Conservation (phyloP, 2,888 invertebrate species). For the Listrodromus nycthemerus region DNA sequence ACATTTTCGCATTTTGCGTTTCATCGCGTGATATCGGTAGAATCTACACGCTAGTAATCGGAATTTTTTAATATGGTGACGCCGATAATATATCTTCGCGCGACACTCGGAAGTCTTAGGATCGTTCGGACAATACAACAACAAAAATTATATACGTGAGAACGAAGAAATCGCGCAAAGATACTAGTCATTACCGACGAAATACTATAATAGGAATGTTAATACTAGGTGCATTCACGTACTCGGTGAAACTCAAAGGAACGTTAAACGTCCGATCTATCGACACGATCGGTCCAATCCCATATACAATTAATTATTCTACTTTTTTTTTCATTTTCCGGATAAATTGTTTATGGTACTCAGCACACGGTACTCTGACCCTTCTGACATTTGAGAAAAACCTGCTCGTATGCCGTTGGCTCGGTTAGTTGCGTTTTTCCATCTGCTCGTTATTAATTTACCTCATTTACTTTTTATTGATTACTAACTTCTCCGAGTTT, state of each 20-base stretch:
- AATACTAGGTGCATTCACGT: conserved; percentile 64
- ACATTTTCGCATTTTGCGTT: conserved; percentile 13
- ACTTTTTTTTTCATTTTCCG: not conserved
- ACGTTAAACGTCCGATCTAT: conserved; percentile 25
- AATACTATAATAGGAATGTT: conserved; percentile 66
- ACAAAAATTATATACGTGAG: not conserved
- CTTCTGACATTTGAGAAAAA: conserved; percentile 29
- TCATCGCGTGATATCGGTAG: conserved; percentile 25
- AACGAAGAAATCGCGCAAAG: conserved; percentile 17
- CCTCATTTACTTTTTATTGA: conserved; percentile 24
- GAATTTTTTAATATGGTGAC: conserved; percentile 19
- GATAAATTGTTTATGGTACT: conserved; percentile 35
- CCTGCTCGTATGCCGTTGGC: conserved; percentile 54
- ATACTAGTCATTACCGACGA: conserved; percentile 26
- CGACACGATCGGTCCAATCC: conserved; percentile 21
- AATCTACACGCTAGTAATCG: conserved; percentile 30
- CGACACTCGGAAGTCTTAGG: not conserved
- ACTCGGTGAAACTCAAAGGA: conserved; percentile 52
- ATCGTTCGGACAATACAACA: not conserved
- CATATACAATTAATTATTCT: conserved; percentile 24
- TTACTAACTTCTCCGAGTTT: conserved; percentile 46
- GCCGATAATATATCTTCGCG: conserved; percentile 14
- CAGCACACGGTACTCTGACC: conserved; percentile 27
- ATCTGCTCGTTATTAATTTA: conserved; percentile 19
- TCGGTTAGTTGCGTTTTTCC: conserved; percentile 58